Base-by-base conservation (phyloP, 1,140 invertebrate genomes). In the Papilio machaon region DNA sequence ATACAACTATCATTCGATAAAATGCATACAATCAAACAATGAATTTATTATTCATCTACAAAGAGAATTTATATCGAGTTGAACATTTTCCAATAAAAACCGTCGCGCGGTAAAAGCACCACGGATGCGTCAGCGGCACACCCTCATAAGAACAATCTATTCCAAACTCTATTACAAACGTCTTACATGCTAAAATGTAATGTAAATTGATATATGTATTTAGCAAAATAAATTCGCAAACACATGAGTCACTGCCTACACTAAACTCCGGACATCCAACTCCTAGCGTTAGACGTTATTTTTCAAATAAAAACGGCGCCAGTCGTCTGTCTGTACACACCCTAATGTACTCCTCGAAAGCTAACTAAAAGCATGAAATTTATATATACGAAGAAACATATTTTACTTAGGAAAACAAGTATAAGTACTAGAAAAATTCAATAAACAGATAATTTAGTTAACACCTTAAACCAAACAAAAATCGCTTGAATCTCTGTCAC, bases 41-140 rank as follows among this genome's bases (percentile, higher is more conserved):
- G 30, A 30, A 70, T 70, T 70, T 70, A 47, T 76, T 54, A 76
- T 47, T 52, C 74, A 76, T 52, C 46, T 15, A 19, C 74, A 47
- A 49, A 30, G 74, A 52, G 46, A 49, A 76, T 76, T 76, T 47
- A 76, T 76, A 49, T 46, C 74, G 43, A 46, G 11, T n/a, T 47
- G 43, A 49, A 47, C 74, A 76, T 76, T 76, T 76, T 76, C 43
- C 74, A 76, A 76, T 76, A 54, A 76, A 76, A 76, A 76, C 19
- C 74, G 52, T 73, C 73, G 43, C 73, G 43, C 35, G 73, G 74
- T 76, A 76, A 76, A 76, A 76, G 73, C 73, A 74, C 46, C 46
- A n/a, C 43, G 15, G 4, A 76, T 76, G 74, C 74, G 74, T 76
- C 74, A 75, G 10, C 46, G 3, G 30, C 60, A 64, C 60, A 70